Evolutionary conservation across 2,888 invertebrate genomes (phyloP).

Genomic region (Lymantria monacha): DNA sequence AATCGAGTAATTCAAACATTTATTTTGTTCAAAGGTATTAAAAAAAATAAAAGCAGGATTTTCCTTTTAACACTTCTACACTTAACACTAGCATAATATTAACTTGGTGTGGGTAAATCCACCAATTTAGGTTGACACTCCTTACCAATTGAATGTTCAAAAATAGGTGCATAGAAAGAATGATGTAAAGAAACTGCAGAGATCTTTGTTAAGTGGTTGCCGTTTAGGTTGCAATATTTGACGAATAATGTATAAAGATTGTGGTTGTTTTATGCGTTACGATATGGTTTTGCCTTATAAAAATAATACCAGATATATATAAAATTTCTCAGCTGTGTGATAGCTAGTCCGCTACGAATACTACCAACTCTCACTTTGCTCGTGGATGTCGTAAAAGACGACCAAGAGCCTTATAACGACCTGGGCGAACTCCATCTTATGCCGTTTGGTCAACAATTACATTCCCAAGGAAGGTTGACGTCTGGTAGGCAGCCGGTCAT

Average conservation of each 20-base stretch:
- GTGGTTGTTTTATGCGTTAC: conserved; percentile 10
- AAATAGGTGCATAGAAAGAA: not conserved
- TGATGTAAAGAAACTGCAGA: conserved; percentile 16
- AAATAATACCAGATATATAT: too few relatives aligned
- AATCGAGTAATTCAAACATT: too few relatives aligned
- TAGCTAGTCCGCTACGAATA: too few relatives aligned
- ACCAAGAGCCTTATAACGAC: too few relatives aligned
- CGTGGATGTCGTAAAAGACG: too few relatives aligned
- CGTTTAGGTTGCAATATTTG: conserved; percentile 28
- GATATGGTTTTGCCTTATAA: not conserved
- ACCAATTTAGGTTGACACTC: conserved; percentile 29
- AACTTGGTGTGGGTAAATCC: conserved; percentile 22
- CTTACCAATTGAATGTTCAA: conserved; percentile 8
- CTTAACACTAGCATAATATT: conserved; percentile 1
- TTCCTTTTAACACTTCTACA: conserved; percentile 31
- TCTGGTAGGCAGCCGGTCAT: too few relatives aligned
- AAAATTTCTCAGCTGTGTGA: too few relatives aligned
- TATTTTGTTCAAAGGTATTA: not conserved
- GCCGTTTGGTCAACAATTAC: too few relatives aligned
- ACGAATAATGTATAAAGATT: conserved; percentile 18
- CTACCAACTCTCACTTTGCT: too few relatives aligned
- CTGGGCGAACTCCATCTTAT: too few relatives aligned
- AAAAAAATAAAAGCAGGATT: conserved; percentile 39
- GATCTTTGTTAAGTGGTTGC: conserved; percentile 27
- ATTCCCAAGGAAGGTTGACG: too few relatives aligned